A percentile compares a stretch with the other conserved stretches of the same genome.
phyloP scores from a whole-genome alignment of 2,888 invertebrate genomes.

The Drosophila monieri region DNA sequence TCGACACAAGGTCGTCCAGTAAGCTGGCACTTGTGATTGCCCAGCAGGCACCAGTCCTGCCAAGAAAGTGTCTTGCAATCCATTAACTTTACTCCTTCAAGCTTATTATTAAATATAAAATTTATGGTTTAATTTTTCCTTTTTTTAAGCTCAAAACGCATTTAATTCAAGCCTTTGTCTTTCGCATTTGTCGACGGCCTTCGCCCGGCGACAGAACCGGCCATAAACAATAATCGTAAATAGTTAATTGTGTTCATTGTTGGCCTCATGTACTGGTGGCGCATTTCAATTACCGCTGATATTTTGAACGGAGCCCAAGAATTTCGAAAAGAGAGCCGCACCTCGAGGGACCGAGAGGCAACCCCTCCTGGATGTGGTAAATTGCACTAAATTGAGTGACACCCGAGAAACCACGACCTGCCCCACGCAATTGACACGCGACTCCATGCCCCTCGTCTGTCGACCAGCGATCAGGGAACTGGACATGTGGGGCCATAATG shows the following conservation, averaged over 20 bases:
- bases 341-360: slow-evolving; percentile 12
- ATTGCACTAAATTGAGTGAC: slow-evolving; percentile 52
- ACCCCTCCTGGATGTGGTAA: slow-evolving; percentile 24
- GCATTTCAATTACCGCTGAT: slow-evolving; percentile 39
- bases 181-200: slow-evolving; percentile 10
- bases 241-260: slow-evolving; percentile 45
- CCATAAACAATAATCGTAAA: slow-evolving; percentile 47
- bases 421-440: slow-evolving; percentile 75
- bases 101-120: background rate
- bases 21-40: background rate
- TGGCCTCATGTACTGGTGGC: slow-evolving; percentile 22
- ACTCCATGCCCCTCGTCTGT: background rate
- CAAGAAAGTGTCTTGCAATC: slow-evolving; percentile 10
- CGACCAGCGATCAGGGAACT: background rate
- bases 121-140: background rate
- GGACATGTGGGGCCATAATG: slow-evolving; percentile 50
- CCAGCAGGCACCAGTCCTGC: slow-evolving; percentile 29
- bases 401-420: slow-evolving; percentile 65
- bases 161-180: slow-evolving; percentile 32
- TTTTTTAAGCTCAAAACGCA: slow-evolving; percentile 16
- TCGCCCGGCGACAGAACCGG: slow-evolving; percentile 17
- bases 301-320: slow-evolving; percentile 20
- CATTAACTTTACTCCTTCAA: background rate
- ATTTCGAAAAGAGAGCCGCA: slow-evolving; percentile 24
- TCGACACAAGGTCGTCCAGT: slow-evolving; percentile 68